Evolutionary conservation across 1,140 invertebrate genomes (phyloP), one percentile per base, ranked within the genome.

Genomic region (Spodoptera frugiperda): DNA sequence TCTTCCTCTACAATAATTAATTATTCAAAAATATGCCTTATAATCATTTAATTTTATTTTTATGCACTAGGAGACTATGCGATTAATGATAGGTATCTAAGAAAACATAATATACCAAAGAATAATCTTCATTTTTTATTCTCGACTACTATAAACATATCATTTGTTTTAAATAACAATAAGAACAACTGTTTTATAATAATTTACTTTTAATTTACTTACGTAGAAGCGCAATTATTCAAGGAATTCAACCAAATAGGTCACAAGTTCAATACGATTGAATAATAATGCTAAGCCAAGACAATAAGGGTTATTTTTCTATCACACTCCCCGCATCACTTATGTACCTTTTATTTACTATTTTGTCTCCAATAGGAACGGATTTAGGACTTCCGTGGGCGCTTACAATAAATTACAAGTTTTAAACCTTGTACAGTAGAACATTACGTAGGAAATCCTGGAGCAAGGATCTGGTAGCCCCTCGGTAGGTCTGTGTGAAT

Each of bases 391-490:
- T 68, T 68, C 65, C 65, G 65, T 68, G 21, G 65, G 48, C 65
- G 65, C 65, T 68, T 51, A 59, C 39, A 49, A 17, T 49, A 21
- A 4, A 21, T 49, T 49, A 17, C 2, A 14, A 30, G 21, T 73
- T 71, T 48, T 75, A 59, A 53, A 72, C 68, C 61, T 77, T 79
- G 57, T 71, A 30, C 9, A 14, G 25, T 10, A 70, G 19, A 14
- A 25, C 39, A 76, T 73, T 79, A 70, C 39, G 75, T 59, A 65
- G 55, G 63, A 78, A 76, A 76, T 79, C 73, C 76, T 68, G 39
- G 30, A 77, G 57, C 78, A 65, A 82, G 80, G 80, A 78, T 78
- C 78, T 59, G 48, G 46, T 46, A 63, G 61, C 44, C 68, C 72
- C 65, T 51, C 70, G 17, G 14, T 59, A 30, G 17, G 33, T 53